Percentiles rank a stretch among this genome's conserved stretches.
These are phyloP conservation scores for Hesperia comma DNA, from an alignment of 2,888 invertebrate genomes.

Conservation along the genomic window DNA sequence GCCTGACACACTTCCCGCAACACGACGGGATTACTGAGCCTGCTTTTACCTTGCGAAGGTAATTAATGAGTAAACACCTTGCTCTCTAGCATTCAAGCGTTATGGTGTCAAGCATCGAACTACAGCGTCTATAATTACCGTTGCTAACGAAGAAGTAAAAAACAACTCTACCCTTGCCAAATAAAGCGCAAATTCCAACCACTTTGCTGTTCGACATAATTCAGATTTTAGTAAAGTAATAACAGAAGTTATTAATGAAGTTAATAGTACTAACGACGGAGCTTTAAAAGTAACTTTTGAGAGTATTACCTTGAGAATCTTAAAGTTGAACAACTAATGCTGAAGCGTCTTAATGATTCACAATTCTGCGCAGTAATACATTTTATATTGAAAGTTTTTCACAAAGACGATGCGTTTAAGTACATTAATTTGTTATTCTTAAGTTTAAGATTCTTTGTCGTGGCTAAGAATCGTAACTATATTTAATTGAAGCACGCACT, in stretches of 20 bases:
- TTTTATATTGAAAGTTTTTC: background rate
- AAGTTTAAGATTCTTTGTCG: no score
- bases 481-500: no score
- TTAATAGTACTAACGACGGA: conserved; percentile 31
- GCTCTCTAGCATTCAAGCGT: conserved; percentile 34
- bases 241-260: conserved; percentile 32
- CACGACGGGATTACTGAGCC: conserved; percentile 26
- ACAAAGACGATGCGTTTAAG: no score
- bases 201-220: background rate
- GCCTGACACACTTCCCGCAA: conserved; percentile 32
- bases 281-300: conserved; percentile 7
- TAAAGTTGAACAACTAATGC: conserved; percentile 8
- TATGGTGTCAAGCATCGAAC: conserved; percentile 43
- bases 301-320: conserved; percentile 18
- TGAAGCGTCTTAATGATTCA: conserved; percentile 7
- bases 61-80: conserved; percentile 40
- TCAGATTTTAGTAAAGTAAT: conserved; percentile 33
- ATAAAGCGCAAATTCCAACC: conserved; percentile 27
- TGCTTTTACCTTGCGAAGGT: conserved; percentile 29
- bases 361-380: background rate
- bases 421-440: background rate
- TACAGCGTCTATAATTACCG: conserved; percentile 38
- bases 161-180: conserved; percentile 19
- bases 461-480: no score
- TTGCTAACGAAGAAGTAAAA: conserved; percentile 18